Percentiles rank a stretch among this genome's conserved stretches.
Evolutionary conservation across 2,888 invertebrate species (phyloP).

Genomic region (Hypomecis punctinalis): DNA sequence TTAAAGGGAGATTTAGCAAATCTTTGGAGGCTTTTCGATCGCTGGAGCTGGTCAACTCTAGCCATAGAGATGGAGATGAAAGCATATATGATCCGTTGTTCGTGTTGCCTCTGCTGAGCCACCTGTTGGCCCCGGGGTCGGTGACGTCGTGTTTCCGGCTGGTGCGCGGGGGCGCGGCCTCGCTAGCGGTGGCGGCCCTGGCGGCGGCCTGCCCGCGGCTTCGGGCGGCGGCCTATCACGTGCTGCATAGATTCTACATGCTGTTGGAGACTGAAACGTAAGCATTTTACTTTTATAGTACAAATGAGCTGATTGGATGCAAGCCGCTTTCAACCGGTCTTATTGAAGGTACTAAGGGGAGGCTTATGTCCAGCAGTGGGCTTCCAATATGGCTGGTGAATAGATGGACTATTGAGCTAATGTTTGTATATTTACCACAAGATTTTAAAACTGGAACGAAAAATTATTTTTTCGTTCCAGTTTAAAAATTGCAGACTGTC

Average conservation of each 20-base stretch:
- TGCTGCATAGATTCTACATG: conserved; percentile 89
- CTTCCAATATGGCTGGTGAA: no score
- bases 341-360: no score
- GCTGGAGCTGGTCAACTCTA: conserved; percentile 54
- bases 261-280: conserved; percentile 90
- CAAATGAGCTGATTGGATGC: no score
- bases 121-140: conserved; percentile 90
- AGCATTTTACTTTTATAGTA: conserved; percentile 41
- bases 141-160: conserved; percentile 89
- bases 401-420: no score
- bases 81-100: conserved; percentile 93
- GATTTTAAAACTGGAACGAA: no score
- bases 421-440: no score
- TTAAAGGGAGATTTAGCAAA: conserved; percentile 56
- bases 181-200: conserved; percentile 88
- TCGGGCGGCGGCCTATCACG: conserved; percentile 90
- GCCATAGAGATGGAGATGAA: conserved; percentile 59
- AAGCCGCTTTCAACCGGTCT: no score
- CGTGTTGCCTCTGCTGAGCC: conserved; percentile 90
- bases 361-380: no score
- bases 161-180: conserved; percentile 88
- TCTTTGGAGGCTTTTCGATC: conserved; percentile 48
- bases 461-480: no score
- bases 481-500: no score
- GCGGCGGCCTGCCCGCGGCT: conserved; percentile 87